Evolutionary conservation across 2,888 invertebrate species (phyloP).

Genomic region (Laothoe populi): DNA sequence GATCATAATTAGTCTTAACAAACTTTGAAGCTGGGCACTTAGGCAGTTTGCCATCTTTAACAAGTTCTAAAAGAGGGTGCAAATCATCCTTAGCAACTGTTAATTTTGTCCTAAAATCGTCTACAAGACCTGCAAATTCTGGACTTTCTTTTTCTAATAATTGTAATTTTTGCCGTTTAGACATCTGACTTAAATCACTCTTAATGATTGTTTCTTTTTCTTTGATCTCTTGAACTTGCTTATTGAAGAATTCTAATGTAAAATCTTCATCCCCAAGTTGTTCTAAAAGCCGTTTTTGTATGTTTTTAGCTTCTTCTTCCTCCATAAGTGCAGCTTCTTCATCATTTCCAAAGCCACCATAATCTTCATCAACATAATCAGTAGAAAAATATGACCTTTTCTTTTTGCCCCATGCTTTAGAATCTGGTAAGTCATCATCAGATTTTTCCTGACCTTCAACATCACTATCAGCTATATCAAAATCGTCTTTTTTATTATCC

Average conservation of each 20-base stretch:
- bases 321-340: conserved; percentile 90
- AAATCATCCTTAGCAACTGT: conserved; percentile 87
- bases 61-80: conserved; percentile 87
- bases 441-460: conserved; percentile 89
- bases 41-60: conserved; percentile 86
- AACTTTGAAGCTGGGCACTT: conserved; percentile 88
- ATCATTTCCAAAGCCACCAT: conserved; percentile 87
- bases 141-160: conserved; percentile 94
- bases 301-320: conserved; percentile 92
- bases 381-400: conserved; percentile 92
- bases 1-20: conserved; percentile 88
- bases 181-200: conserved; percentile 90
- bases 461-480: conserved; percentile 88
- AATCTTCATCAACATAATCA: conserved; percentile 95
- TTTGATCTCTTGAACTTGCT: conserved; percentile 66
- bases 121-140: conserved; percentile 91
- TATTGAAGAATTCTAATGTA: conserved; percentile 84
- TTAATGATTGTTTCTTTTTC: conserved; percentile 86
- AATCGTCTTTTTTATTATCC: conserved; percentile 73
- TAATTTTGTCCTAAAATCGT: conserved; percentile 91
- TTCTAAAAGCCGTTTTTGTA: conserved; percentile 90
- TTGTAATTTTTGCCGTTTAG: conserved; percentile 90
- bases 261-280: conserved; percentile 93
- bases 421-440: conserved; percentile 90
- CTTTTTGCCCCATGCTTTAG: conserved; percentile 95